These are phyloP conservation scores for Mactromeris polynyma DNA, from an alignment of 2,888 invertebrate genomes.

Conservation along the genomic window DNA sequence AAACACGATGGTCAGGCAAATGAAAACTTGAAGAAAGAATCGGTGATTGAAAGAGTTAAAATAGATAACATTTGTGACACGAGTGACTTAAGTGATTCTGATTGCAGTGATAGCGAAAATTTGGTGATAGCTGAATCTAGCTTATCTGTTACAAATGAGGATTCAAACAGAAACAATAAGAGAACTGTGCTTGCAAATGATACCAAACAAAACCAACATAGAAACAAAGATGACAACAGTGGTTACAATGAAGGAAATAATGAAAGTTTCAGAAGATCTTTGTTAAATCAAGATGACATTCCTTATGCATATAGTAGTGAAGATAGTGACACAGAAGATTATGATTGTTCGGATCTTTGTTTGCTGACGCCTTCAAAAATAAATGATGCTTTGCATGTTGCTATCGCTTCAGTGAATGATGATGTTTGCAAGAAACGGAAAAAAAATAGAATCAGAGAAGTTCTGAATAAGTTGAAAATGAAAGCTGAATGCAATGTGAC, in stretches of 20 bases:
- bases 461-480: constrained; percentile 23
- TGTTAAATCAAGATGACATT: neutral
- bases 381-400: constrained; percentile 45
- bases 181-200: neutral
- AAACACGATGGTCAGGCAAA: neutral
- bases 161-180: neutral
- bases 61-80: neutral
- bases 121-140: constrained; percentile 24
- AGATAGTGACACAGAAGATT: neutral
- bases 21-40: neutral
- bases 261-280: neutral
- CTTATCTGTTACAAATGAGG: neutral
- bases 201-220: neutral
- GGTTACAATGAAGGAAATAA: neutral
- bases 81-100: constrained; percentile 15
- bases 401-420: constrained; percentile 31
- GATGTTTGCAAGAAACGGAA: constrained; percentile 15
- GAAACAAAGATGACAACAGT: neutral
- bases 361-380: constrained; percentile 48
- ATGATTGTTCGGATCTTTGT: constrained; percentile 46
- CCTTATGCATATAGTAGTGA: neutral
- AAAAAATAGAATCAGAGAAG: constrained; percentile 6
- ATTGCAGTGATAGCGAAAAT: constrained; percentile 23
- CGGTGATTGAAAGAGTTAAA: neutral
- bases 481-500: constrained; percentile 6